Conservation (phyloP, 2,113 vertebrate species). For the Cynocephalus volans region DNA sequence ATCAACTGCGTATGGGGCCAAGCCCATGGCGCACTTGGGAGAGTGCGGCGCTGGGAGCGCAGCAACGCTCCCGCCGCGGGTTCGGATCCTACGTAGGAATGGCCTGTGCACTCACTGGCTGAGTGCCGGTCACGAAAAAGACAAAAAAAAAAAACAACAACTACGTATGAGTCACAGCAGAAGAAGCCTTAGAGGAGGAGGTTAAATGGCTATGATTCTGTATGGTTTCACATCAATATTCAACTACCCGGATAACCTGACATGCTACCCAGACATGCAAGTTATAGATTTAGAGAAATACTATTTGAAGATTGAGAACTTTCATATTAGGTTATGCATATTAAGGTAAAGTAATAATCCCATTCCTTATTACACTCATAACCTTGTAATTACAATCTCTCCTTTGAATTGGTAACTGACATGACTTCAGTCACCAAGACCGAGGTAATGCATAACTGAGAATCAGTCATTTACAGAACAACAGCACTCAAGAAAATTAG, state of each 20-base stretch:
- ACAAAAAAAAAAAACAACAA: conserved; percentile 24
- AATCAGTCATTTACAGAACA: not conserved
- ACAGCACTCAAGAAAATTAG: not conserved
- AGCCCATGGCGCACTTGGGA: too few relatives aligned
- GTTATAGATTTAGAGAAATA: not conserved
- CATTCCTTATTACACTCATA: not conserved
- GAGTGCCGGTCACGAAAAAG: too few relatives aligned
- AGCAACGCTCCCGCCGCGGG: too few relatives aligned
- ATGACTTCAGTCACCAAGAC: not conserved
- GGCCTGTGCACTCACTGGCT: too few relatives aligned
- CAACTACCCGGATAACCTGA: not conserved
- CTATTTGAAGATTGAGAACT: not conserved
- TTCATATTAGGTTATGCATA: not conserved
- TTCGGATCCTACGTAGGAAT: too few relatives aligned
- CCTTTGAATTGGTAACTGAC: not conserved
- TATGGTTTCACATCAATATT: not conserved
- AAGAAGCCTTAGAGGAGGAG: not conserved
- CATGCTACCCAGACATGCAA: not conserved
- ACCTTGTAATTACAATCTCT: not conserved
- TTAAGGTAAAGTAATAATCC: not conserved
- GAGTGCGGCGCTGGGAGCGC: too few relatives aligned
- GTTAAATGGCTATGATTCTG: not conserved
- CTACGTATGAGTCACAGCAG: not conserved
- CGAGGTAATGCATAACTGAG: not conserved
- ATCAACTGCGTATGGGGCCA: not conserved